phyloP scores from a whole-genome alignment of 2,888 invertebrate species.

The Clostera curtula region DNA sequence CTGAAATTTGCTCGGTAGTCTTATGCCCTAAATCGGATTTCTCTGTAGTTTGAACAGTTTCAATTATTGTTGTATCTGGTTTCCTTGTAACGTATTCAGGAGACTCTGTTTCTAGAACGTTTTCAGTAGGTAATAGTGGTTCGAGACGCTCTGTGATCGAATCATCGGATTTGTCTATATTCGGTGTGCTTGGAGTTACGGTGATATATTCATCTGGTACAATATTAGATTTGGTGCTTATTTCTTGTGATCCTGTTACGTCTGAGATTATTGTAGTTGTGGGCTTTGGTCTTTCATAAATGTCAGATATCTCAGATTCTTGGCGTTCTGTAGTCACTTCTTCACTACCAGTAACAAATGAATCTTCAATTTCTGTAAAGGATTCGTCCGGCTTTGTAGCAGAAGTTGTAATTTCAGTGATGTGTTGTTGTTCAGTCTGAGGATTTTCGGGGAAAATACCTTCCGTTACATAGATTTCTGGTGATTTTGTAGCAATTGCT shows the following conservation, averaged over 20 bases:
- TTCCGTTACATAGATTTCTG: conserved; percentile 13
- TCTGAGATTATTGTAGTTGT: too few relatives aligned
- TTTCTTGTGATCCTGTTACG: not conserved
- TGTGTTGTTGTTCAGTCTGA: conserved; percentile 8
- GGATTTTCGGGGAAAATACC: conserved; percentile 1
- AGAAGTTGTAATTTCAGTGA: conserved; percentile 9
- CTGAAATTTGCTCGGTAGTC: conserved; percentile 2
- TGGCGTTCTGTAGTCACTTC: conserved; percentile 10
- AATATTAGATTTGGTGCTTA: too few relatives aligned
- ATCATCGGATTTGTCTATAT: too few relatives aligned
- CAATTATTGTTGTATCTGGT: too few relatives aligned
- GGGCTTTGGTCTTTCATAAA: too few relatives aligned
- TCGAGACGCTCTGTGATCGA: too few relatives aligned
- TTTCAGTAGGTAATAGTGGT: too few relatives aligned
- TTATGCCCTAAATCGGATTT: conserved; percentile 5
- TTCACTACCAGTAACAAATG: conserved; percentile 9
- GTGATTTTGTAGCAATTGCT: conserved; percentile 4
- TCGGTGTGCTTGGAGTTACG: too few relatives aligned
- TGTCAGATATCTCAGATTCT: too few relatives aligned
- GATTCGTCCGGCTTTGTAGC: conserved; percentile 11
- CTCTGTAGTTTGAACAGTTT: conserved; percentile 3
- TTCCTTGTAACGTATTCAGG: too few relatives aligned
- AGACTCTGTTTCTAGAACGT: too few relatives aligned
- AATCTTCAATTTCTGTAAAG: conserved; percentile 15
- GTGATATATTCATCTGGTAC: too few relatives aligned